Evolutionary conservation across 2,113 vertebrate genomes (phyloP), one percentile per base, ranked within the genome.

Genomic region (Notiomystis cincta): DNA sequence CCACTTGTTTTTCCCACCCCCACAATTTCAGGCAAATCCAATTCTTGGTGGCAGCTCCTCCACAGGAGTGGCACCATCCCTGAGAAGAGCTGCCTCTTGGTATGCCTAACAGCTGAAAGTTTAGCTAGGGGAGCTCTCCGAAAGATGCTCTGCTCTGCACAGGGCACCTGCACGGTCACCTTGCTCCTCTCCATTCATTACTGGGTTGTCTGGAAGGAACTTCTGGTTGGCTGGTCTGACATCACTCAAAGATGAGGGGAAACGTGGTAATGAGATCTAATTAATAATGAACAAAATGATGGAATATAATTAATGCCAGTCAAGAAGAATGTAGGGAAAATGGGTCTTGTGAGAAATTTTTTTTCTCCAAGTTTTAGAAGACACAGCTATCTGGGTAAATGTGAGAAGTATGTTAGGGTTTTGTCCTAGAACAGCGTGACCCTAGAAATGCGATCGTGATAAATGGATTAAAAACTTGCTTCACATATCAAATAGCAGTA

Each of bases 341-440:
- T 96, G 87, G 69, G 89, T 91, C 93, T 94, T 89, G 25, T 88
- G 37, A 37, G 42, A 66, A 16, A 0, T 22, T 30, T 44, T 22
- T 75, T 77, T 61, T 14, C 2, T 18, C 18, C 2, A 3, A n/a
- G 64, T 91, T 94, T 58, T 35, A 71, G 51, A 14, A 83, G 87
- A 75, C 72, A 50, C 40, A 47, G 61, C 28, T 89, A 89, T 72
- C 69, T 95, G 69, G 77, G 53, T 95, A 64, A 94, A 24, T 76
- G 77, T 91, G 65, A 0, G 56, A 71, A 67, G 33, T 61, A 42
- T 57, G 37, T 67, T 56, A 78, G 40, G 70, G 20, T 28, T 89
- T 91, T 87, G 89, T 89, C 93, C 93, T 95, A 91, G 93, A 93
- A 94, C 94, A 95, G 33, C 22, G 20, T 76, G 91, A 92, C 94